Evolutionary conservation across 1,140 invertebrate species (phyloP).

Genomic region (Temnothorax longispinosus): DNA sequence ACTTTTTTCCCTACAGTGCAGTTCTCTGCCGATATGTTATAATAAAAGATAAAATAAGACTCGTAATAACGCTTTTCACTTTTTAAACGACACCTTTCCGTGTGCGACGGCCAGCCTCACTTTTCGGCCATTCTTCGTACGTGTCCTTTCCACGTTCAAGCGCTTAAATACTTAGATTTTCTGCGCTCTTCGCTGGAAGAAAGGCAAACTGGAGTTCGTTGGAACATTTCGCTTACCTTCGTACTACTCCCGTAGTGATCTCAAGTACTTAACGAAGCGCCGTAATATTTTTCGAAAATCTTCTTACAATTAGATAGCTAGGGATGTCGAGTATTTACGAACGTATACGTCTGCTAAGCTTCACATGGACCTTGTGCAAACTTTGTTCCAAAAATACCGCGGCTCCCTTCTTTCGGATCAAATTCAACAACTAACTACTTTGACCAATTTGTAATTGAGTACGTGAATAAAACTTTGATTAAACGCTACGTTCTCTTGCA

Average conservation of each 20-base stretch:
- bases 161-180: constrained; percentile 52
- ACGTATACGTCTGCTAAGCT: not conserved
- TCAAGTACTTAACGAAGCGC: constrained; percentile 50
- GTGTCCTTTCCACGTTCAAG: constrained; percentile 10
- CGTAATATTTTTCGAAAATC: constrained; percentile 49
- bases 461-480: constrained; percentile 43
- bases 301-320: constrained; percentile 7
- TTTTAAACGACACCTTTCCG: not conserved
- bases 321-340: constrained; percentile 7
- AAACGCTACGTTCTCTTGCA: not conserved
- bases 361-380: not conserved
- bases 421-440: not conserved
- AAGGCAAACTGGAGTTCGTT: constrained; percentile 46
- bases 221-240: constrained; percentile 34
- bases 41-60: not conserved
- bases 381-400: not conserved
- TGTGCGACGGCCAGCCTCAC: not conserved
- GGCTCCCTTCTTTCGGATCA: not conserved
- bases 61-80: not conserved
- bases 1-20: too few relatives aligned
- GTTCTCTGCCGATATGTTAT: not conserved
- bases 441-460: constrained; percentile 1
- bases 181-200: constrained; percentile 25
- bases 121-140: not conserved
- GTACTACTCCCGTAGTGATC: not conserved